These are phyloP conservation scores for Muntiacus reevesi DNA, from an alignment of 2,113 vertebrate genomes.

Conservation along the genomic window DNA sequence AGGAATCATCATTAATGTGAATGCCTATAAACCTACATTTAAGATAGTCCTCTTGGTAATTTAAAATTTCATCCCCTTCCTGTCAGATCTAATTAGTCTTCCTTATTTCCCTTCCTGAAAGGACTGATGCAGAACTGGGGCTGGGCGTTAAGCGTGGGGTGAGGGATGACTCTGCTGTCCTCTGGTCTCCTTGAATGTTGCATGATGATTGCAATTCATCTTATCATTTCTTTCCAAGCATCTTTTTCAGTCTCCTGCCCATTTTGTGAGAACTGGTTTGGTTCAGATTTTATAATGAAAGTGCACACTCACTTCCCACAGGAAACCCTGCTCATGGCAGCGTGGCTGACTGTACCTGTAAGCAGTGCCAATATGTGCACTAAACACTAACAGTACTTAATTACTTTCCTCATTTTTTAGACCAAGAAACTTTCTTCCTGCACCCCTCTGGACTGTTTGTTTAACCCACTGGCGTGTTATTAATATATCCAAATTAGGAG, in stretches of 20 bases:
- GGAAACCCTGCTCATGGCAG: neutral
- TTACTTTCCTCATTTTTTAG: neutral
- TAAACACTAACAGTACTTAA: neutral
- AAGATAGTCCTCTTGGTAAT: neutral
- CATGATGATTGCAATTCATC: neutral
- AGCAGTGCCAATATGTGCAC: neutral
- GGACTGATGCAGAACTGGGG: neutral
- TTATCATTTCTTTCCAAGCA: neutral
- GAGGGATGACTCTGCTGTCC: neutral
- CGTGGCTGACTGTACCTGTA: neutral
- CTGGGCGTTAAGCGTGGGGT: too few species aligned
- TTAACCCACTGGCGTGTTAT: neutral
- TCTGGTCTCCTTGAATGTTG: neutral
- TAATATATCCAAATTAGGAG: neutral
- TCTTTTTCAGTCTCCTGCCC: neutral
- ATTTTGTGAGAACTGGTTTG: neutral
- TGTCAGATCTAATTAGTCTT: neutral
- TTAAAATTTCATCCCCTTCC: neutral
- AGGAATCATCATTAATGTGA: neutral
- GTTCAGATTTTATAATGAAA: neutral
- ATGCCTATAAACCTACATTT: neutral
- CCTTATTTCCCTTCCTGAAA: neutral
- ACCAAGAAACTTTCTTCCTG: neutral
- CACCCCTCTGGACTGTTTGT: neutral
- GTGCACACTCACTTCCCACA: accelerated